Evolutionary conservation across 2,113 vertebrate genomes (phyloP), one percentile per base, ranked within the genome.

Genomic region (Oncorhynchus tshawytscha): DNA sequence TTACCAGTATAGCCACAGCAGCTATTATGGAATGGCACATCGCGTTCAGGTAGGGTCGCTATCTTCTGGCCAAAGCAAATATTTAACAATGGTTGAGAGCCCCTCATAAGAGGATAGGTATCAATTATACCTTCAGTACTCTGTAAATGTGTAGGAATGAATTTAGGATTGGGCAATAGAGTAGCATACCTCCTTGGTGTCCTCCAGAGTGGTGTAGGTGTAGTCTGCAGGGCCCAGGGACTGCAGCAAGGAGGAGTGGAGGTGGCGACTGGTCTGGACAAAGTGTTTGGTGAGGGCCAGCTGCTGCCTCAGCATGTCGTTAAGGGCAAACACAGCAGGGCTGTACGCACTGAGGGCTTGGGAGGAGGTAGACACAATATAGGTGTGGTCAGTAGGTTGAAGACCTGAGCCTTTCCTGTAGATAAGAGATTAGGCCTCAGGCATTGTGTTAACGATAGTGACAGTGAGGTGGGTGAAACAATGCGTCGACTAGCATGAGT

Each of bases 151-250:
- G 51, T 18, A 18, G 16, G 15, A 2, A 18, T 54, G 4, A 4
- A 16, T 2, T 54, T 54, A 4, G 51, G 16, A 4, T 54, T 54
- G 51, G 51, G 51, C 16, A 18, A 18, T 54, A 54, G 51, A 54
- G 51, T 16, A 54, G 51, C 16, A 82, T 89, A 96, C 97, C 95
- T 96, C 88, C 67, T 93, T 93, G 51, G 95, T 88, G 39, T 96
- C 95, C 79, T 96, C 92, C 87, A 99, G 89, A 0, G 90, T 96
- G 7, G 95, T 97, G 91, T 99, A 99, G 79, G 88, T 93, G 91
- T 95, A 96, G 5, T 85, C 45, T 6, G 96, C 94, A 0, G 65
- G 76, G 1, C 94, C 96, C 11, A 97, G 74, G 0, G 93, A 93
- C 70, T 76, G 88, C 76, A 98, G 78, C 0, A 95, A 78, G 9